Evolutionary conservation across 2,797 vertebrate species (phyloP).

Genomic region (Otolemur crassicaudatus): DNA sequence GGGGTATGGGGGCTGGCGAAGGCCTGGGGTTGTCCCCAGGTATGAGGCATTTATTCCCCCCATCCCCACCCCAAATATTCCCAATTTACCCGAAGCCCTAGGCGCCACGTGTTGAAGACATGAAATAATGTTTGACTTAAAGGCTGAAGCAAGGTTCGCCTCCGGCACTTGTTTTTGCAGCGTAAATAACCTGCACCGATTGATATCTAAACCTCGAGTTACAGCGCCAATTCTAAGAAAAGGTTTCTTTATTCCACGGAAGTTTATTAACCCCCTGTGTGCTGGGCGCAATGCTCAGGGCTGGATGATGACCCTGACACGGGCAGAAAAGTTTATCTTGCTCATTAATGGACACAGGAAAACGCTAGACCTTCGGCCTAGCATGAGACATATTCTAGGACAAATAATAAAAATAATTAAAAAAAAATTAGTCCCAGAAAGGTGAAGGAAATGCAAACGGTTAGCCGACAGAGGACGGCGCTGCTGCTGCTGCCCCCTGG

Average conservation of each 20-base stretch:
- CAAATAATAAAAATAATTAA: neutral
- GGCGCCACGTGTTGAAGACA: neutral
- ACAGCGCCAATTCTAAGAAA: neutral
- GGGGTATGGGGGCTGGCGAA: neutral
- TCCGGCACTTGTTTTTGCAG: neutral
- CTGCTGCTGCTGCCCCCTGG: slow-evolving; percentile 30
- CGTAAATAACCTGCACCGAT: neutral
- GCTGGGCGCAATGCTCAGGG: neutral
- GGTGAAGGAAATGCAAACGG: slow-evolving; percentile 15
- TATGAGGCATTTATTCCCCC: no score
- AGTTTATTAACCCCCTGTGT: neutral
- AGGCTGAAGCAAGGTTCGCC: neutral
- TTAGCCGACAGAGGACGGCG: fast-evolving
- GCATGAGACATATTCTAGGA: neutral
- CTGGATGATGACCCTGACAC: neutral
- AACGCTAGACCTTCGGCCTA: neutral
- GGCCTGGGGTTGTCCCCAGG: neutral
- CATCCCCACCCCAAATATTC: neutral
- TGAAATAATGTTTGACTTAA: neutral
- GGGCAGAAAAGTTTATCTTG: neutral
- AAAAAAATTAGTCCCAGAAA: neutral
- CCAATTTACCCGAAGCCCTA: neutral
- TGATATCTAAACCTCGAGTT: neutral
- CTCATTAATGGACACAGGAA: neutral
- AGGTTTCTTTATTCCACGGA: neutral